phyloP scores from a whole-genome alignment of 2,797 vertebrate species.

The Enteromius anoplus region DNA sequence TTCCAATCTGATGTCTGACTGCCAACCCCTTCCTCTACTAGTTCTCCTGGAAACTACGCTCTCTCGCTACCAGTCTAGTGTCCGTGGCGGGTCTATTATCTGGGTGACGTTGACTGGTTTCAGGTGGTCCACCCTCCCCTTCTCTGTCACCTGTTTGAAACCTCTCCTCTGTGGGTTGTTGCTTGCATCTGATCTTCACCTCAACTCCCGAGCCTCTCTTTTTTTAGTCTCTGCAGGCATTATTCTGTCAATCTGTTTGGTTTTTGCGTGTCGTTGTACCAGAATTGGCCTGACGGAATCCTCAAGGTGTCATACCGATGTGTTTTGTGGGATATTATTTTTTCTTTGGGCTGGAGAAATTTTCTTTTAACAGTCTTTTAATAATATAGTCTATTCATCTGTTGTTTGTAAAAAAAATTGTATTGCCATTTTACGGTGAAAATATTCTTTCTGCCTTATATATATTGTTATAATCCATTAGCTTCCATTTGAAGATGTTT shows the following conservation, averaged over 20 bases:
- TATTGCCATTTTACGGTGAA: not conserved
- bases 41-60: slow-evolving; percentile 42
- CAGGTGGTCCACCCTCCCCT: slow-evolving; percentile 61
- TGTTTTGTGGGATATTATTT: not conserved
- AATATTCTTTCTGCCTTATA: slow-evolving; percentile 14
- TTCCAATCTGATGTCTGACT: slow-evolving; percentile 62
- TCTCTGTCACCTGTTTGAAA: slow-evolving; percentile 58
- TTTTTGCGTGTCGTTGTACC: slow-evolving; percentile 68
- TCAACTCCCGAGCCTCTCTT: slow-evolving; percentile 67
- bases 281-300: slow-evolving; percentile 54
- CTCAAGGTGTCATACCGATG: slow-evolving; percentile 47
- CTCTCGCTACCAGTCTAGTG: slow-evolving; percentile 64
- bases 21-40: slow-evolving; percentile 44
- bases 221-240: slow-evolving; percentile 77
- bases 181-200: slow-evolving; percentile 79
- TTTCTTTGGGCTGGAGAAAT: slow-evolving; percentile 13
- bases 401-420: slow-evolving; percentile 16
- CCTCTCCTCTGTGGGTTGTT: slow-evolving; percentile 74
- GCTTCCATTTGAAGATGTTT: not conserved
- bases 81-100: slow-evolving; percentile 67
- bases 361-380: not conserved
- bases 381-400: not conserved
- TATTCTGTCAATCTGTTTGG: slow-evolving; percentile 74
- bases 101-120: slow-evolving; percentile 68
- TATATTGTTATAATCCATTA: not conserved